Percentiles rank a stretch among this genome's conserved stretches.
phyloP scores from a whole-genome alignment of 1,140 invertebrate genomes.

The Steinernema khuongi region DNA sequence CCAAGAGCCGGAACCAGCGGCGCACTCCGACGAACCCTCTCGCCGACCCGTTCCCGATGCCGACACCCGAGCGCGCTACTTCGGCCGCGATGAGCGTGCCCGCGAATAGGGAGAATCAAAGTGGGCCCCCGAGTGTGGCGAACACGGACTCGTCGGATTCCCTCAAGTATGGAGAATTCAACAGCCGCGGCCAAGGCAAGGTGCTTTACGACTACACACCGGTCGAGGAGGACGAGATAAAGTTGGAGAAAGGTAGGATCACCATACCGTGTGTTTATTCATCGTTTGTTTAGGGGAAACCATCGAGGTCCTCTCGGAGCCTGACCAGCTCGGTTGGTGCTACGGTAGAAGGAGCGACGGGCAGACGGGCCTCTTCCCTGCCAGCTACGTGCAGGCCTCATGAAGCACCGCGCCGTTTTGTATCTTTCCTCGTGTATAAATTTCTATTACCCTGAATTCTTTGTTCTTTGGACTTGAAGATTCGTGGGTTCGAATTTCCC shows the following conservation, averaged over 20 bases:
- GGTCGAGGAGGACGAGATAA: conserved; percentile 49
- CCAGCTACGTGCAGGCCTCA: conserved; percentile 41
- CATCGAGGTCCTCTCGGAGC: conserved; percentile 53
- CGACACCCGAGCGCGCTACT: conserved; percentile 16
- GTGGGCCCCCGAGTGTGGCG: not conserved
- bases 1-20: conserved; percentile 17
- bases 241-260: conserved; percentile 46
- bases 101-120: conserved; percentile 7
- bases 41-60: conserved; percentile 29
- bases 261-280: conserved; percentile 18
- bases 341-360: conserved; percentile 40
- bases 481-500: not conserved
- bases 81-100: conserved; percentile 31
- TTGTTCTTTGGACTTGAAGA: not conserved
- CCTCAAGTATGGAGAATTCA: conserved; percentile 2
- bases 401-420: not conserved
- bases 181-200: conserved; percentile 17
- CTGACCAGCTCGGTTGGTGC: conserved; percentile 54
- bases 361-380: conserved; percentile 45
- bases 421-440: not conserved
- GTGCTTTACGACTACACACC: conserved; percentile 55
- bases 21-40: conserved; percentile 25
- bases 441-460: not conserved
- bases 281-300: conserved; percentile 43
- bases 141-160: not conserved